phyloP scores from a whole-genome alignment of 2,888 invertebrate genomes.

The Pardosa pseudoannulata region DNA sequence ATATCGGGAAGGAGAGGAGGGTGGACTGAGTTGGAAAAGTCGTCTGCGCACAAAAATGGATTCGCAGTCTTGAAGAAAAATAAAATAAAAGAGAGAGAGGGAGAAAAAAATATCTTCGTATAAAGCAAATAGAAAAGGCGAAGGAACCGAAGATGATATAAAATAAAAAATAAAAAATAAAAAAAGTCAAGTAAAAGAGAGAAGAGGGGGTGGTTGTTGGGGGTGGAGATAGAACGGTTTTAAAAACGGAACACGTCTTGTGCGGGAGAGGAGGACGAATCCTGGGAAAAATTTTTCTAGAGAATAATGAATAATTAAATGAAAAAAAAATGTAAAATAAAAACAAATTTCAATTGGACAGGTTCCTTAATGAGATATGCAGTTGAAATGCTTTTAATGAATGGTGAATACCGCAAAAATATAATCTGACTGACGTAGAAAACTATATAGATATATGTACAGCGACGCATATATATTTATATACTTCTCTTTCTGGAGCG shows the following conservation, averaged over 20 bases:
- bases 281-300: background rate
- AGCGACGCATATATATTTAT: no score
- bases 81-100: background rate
- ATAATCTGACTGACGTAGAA: background rate
- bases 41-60: constrained; percentile 17
- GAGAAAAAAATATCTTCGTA: background rate
- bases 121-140: constrained; percentile 13
- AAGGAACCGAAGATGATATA: constrained; percentile 6
- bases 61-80: background rate
- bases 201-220: background rate
- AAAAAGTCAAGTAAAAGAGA: background rate
- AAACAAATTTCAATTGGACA: background rate
- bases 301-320: constrained; percentile 13
- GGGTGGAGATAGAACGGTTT: background rate
- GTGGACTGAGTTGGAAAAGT: background rate
- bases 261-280: background rate
- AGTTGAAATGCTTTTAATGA: background rate
- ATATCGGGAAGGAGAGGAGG: background rate
- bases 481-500: background rate
- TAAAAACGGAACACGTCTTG: constrained; percentile 7
- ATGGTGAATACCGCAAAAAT: background rate
- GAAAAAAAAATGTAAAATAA: background rate
- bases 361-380: constrained; percentile 9
- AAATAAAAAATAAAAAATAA: background rate
- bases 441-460: no score